phyloP scores from a whole-genome alignment of 1,140 invertebrate species.

The Zelostemma sp. region DNA sequence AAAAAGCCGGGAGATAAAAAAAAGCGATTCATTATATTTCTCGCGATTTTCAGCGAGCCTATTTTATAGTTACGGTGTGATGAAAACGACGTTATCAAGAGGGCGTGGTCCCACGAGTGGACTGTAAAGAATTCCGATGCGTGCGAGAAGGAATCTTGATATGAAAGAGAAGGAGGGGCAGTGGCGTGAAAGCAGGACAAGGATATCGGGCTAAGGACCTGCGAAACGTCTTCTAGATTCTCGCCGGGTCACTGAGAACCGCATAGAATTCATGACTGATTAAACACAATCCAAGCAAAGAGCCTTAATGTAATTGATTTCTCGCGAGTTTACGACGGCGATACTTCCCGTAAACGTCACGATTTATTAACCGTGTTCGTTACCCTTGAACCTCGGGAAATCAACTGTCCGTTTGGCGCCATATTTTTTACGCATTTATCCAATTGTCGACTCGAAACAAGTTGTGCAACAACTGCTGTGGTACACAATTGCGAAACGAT shows the following conservation, averaged over 20 bases:
- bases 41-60: conserved; percentile 33
- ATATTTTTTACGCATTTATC: too few species aligned
- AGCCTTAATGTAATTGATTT: conserved; percentile 43
- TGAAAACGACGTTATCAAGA: conserved; percentile 30
- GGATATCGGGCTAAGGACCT: conserved; percentile 38
- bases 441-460: neutral
- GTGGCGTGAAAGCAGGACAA: conserved; percentile 39
- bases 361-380: too few species aligned
- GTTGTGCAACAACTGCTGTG: too few species aligned
- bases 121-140: conserved; percentile 59
- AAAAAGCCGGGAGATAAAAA: neutral
- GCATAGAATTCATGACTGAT: conserved; percentile 23
- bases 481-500: conserved; percentile 18
- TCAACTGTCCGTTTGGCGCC: too few species aligned
- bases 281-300: conserved; percentile 24
- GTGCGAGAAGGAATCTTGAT: conserved; percentile 61
- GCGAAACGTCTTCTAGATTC: conserved; percentile 18
- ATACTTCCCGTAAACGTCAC: too few species aligned
- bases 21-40: conserved; percentile 22
- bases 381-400: too few species aligned
- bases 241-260: neutral
- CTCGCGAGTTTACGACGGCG: conserved; percentile 25
- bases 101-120: conserved; percentile 47
- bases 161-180: conserved; percentile 40
- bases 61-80: conserved; percentile 12